These are phyloP conservation scores for Amazonetta brasiliensis DNA, from an alignment of 2,797 vertebrate species.

Conservation along the genomic window DNA sequence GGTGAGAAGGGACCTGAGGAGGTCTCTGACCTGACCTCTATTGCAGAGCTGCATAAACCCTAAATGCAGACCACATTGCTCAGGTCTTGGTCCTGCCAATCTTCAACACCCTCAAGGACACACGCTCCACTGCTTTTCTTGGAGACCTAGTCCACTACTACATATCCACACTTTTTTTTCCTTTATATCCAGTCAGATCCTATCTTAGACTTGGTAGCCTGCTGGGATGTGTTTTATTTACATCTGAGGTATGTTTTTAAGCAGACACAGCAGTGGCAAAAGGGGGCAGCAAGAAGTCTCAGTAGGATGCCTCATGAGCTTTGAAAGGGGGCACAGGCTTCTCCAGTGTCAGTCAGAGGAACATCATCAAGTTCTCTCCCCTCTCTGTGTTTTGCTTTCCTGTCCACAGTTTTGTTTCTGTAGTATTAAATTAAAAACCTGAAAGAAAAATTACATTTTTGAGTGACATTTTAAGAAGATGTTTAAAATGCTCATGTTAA, in stretches of 20 bases:
- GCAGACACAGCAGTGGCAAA: neutral
- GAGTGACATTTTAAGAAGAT: neutral
- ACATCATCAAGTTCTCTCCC: neutral
- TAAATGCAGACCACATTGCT: neutral
- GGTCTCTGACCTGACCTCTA: neutral
- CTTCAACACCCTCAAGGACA: neutral
- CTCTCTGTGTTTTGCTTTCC: neutral
- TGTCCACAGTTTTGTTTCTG: neutral
- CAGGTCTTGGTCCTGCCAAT: neutral
- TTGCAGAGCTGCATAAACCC: neutral
- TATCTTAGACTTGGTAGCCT: neutral
- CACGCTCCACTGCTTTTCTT: accelerated
- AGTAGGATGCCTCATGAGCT: neutral
- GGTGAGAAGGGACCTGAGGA: neutral
- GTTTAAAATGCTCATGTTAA: neutral
- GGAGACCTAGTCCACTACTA: neutral
- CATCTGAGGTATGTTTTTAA: neutral
- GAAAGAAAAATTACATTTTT: neutral
- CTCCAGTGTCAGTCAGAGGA: neutral
- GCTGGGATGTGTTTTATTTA: neutral
- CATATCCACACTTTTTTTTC: neutral
- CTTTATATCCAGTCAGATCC: neutral
- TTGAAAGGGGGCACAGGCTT: neutral
- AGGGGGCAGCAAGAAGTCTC: neutral
- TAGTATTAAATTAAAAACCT: neutral